phyloP scores from a whole-genome alignment of 2,797 vertebrate species.

The Anomalospiza imberbis region DNA sequence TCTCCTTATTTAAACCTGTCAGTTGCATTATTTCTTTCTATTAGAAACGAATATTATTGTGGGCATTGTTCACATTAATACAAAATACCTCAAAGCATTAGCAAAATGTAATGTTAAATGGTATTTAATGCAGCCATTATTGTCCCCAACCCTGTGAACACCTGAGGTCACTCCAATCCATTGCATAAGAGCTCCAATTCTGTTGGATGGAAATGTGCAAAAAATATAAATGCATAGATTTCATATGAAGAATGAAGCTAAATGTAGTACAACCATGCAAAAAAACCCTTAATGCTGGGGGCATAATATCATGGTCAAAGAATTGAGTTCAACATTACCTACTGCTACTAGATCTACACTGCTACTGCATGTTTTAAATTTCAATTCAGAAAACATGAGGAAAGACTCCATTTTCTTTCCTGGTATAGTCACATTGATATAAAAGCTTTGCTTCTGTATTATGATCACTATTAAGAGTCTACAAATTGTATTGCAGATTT shows the following conservation, averaged over 20 bases:
- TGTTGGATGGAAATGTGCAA: background rate
- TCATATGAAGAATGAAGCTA: background rate
- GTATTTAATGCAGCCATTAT: background rate
- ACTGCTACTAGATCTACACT: background rate
- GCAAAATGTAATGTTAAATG: background rate
- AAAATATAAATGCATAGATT: background rate
- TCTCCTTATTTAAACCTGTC: background rate
- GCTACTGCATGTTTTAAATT: slow-evolving; percentile 20
- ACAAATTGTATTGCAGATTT: slow-evolving; percentile 26
- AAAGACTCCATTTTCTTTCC: slow-evolving; percentile 19
- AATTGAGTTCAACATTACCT: background rate
- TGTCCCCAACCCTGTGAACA: background rate
- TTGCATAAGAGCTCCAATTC: background rate
- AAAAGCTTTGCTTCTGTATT: slow-evolving; percentile 31
- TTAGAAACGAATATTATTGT: background rate
- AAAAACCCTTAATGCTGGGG: background rate
- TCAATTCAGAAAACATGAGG: background rate
- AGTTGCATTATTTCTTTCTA: background rate
- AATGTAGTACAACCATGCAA: background rate
- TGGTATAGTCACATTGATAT: background rate
- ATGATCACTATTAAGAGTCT: slow-evolving; percentile 4
- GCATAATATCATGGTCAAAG: background rate
- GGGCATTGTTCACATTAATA: background rate
- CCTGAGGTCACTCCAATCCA: background rate
- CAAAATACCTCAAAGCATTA: background rate